Base-by-base conservation (phyloP, 1,140 invertebrate species). In the Halesus radiatus region DNA sequence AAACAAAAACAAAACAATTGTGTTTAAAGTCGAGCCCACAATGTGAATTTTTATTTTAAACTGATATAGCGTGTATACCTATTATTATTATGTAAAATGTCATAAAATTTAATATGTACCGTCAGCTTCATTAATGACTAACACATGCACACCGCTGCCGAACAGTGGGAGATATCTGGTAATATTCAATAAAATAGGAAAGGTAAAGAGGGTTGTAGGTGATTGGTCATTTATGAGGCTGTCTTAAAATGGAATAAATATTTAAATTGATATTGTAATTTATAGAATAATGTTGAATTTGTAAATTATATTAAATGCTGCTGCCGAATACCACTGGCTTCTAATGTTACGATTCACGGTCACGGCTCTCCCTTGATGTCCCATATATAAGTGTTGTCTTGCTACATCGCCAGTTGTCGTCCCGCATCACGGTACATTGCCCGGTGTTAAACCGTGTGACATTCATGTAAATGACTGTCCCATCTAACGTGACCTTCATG, bases 231-330 rank as follows among this genome's bases (percentile, higher is more conserved):
- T 45, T 13, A 13, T 45, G 37, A 45, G 13, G 37, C 10, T 13
- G 37, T 45, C 37, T 60, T 60, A 60, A 68, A 68, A 53, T 72
- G 68, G 26, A 72, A 68, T 72, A 72, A 70, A 70, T 70, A 45
- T 70, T 50, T 52, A 29, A 72, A 72, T 72, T 72, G 68, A 72
- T 72, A 72, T 72, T 53, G 68, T 72, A 72, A 72, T 72, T 72
- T 72, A 72, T 72, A 72, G 37, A 52, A 26, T 72, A 54, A 72
- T 72, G 68, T 72, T 72, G 68, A 72, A 72, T 72, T 72, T 72
- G 68, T 72, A 72, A 72, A 72, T 72, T 72, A 52, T 72, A 72
- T 72, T 52, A 72, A 66, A 52, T 53, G 50, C 68, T 72, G 68
- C 68, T 72, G 68, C 50, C 45, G 68, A 72, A 68, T 23, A 54